A percentile compares a stretch with the other conserved stretches of the same genome.
phyloP scores from a whole-genome alignment of 1,140 invertebrate genomes.

The Drosophila nannoptera region DNA sequence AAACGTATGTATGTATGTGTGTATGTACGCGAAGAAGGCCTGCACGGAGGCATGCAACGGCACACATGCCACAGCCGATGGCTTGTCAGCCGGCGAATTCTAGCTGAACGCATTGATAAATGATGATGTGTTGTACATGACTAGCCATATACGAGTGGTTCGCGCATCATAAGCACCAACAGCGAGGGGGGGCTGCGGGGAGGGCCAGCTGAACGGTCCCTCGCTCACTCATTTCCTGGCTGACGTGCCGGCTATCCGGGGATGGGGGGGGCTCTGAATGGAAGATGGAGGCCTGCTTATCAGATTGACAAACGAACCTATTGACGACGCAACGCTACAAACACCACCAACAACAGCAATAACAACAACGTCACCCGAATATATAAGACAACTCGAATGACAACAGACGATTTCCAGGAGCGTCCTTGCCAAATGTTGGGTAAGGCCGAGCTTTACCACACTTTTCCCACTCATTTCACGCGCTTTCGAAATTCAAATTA shows the following conservation, averaged over 20 bases:
- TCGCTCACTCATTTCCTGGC: conserved; percentile 19
- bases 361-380: neutral
- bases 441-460: no score
- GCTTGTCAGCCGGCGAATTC: conserved; percentile 36
- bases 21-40: neutral
- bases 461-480: no score
- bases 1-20: neutral
- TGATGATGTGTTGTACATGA: conserved; percentile 73
- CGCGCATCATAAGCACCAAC: neutral
- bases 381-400: neutral
- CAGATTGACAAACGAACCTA: conserved; percentile 44
- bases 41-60: neutral
- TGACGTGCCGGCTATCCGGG: conserved; percentile 23
- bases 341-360: conserved; percentile 5
- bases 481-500: no score
- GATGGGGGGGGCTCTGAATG: neutral
- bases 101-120: conserved; percentile 64
- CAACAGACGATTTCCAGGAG: neutral
- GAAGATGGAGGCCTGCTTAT: conserved; percentile 20
- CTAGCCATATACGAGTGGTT: conserved; percentile 33
- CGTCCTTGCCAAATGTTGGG: no score
- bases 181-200: neutral
- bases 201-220: no score
- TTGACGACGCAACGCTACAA: conserved; percentile 26
- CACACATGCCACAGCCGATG: neutral